Evolutionary conservation across 2,113 vertebrate genomes (phyloP).

Genomic region (Heterotis niloticus): DNA sequence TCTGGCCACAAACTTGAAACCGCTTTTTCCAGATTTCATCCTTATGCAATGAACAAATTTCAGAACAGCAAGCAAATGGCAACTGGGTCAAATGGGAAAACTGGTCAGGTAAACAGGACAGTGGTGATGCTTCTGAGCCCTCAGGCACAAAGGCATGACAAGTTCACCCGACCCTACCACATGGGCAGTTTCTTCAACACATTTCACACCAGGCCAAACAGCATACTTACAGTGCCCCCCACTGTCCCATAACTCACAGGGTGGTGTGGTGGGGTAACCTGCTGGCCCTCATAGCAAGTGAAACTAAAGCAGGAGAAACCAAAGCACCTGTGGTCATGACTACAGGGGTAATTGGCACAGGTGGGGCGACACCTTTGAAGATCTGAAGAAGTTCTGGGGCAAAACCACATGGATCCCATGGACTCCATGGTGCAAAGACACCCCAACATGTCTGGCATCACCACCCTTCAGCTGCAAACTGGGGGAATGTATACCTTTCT

Average conservation of each 20-base stretch:
- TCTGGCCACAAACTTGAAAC: too few species aligned
- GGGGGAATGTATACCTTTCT: neutral
- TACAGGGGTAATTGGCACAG: constrained; percentile 71
- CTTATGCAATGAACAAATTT: too few species aligned
- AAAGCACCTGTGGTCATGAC: constrained; percentile 70
- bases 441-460: neutral
- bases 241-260: constrained; percentile 74
- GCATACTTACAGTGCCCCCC: constrained; percentile 64
- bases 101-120: too few species aligned
- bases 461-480: neutral
- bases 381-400: constrained; percentile 76
- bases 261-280: constrained; percentile 67
- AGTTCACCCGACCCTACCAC: constrained; percentile 52
- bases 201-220: constrained; percentile 80
- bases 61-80: too few species aligned
- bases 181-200: constrained; percentile 78
- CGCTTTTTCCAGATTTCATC: too few species aligned
- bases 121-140: too few species aligned
- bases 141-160: too few species aligned
- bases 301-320: constrained; percentile 78
- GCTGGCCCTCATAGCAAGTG: constrained; percentile 75
- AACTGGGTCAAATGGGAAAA: too few species aligned
- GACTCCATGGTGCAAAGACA: constrained; percentile 14
- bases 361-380: constrained; percentile 65
- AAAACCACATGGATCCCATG: constrained; percentile 74